Percentiles rank a stretch among this genome's conserved stretches.
Conservation (phyloP, 2,888 invertebrate genomes). For the Papilio gigon region DNA sequence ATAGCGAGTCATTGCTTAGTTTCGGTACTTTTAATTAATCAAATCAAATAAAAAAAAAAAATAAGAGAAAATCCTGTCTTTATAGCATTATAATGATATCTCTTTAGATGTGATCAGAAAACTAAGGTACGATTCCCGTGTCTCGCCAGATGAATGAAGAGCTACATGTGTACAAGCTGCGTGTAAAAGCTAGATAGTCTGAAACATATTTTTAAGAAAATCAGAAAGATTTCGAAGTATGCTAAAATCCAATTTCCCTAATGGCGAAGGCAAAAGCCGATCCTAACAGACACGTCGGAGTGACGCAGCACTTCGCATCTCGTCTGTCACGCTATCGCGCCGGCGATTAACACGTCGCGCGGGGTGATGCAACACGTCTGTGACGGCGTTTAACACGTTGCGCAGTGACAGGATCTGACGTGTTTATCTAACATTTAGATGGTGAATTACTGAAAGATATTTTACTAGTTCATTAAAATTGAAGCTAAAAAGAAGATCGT, state of each 20-base stretch:
- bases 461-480: no score
- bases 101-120: no score
- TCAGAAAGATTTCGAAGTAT: not conserved
- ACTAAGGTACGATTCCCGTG: no score
- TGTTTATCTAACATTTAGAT: constrained; percentile 3
- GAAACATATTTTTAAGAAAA: not conserved
- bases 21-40: not conserved
- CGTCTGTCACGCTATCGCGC: constrained; percentile 11
- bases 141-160: no score
- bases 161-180: no score
- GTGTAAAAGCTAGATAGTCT: no score
- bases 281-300: constrained; percentile 20
- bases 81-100: no score
- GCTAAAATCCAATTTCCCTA: constrained; percentile 11
- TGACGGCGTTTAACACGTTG: constrained; percentile 3
- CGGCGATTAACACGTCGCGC: constrained; percentile 24
- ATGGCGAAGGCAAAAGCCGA: constrained; percentile 28
- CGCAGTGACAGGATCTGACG: not conserved
- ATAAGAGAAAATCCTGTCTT: no score
- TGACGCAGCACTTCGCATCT: constrained; percentile 29
- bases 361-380: constrained; percentile 27
- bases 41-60: not conserved
- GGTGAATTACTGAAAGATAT: not conserved
- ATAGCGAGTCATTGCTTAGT: not conserved
- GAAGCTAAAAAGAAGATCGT: no score